Evolutionary conservation across 2,888 invertebrate genomes (phyloP).

Genomic region (Eristalinus aeneus): DNA sequence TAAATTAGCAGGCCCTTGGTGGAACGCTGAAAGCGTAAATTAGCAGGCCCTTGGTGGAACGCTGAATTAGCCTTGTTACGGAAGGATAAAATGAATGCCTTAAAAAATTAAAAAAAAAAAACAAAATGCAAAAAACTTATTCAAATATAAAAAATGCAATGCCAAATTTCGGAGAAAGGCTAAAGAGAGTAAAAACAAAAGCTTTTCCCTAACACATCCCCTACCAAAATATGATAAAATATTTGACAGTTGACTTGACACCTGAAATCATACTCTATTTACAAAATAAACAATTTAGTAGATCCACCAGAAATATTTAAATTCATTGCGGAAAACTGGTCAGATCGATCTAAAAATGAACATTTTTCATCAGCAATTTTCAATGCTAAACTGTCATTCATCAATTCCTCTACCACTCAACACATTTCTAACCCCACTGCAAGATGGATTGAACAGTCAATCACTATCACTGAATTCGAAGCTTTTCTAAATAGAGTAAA

Average conservation of each 20-base stretch:
- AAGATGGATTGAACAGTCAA: conserved; percentile 15
- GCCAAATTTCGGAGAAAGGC: neutral
- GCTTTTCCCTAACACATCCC: neutral
- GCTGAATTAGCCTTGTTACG: neutral
- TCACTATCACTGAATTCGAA: conserved; percentile 4
- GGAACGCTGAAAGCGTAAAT: too few relatives aligned
- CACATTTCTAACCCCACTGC: neutral
- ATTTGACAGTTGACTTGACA: neutral
- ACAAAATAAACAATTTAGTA: neutral
- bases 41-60: conserved; percentile 1
- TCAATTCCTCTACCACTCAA: neutral
- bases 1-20: neutral
- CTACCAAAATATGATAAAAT: neutral
- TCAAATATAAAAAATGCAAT: neutral
- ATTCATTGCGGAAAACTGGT: neutral
- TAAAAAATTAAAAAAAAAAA: neutral
- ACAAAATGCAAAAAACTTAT: neutral
- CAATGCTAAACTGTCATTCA: neutral
- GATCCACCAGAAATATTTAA: neutral
- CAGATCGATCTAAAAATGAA: neutral
- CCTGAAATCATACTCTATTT: neutral
- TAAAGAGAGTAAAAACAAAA: neutral
- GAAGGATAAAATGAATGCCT: neutral
- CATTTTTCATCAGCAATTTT: conserved; percentile 4
- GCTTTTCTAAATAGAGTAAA: neutral